phyloP scores from a whole-genome alignment of 2,888 invertebrate species.

The Habrosyne pyritoides region DNA sequence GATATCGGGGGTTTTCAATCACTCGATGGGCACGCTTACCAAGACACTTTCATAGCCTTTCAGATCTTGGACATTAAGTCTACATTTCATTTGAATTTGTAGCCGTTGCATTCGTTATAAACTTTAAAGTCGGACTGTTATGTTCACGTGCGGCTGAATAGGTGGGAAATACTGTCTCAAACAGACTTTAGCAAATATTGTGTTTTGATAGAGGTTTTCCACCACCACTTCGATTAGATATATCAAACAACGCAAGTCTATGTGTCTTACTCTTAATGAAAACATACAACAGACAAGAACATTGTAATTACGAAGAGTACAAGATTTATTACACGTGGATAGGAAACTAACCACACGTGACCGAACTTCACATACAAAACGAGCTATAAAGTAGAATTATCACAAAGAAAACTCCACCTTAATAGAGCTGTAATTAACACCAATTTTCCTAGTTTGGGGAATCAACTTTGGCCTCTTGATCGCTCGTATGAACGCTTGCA shows the following conservation, averaged over 20 bases:
- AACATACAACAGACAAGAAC: constrained; percentile 81
- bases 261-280: constrained; percentile 71
- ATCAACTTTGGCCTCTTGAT: constrained; percentile 49
- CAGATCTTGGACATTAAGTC: too few species aligned
- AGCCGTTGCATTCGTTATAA: too few species aligned
- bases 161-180: too few species aligned
- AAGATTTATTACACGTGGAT: constrained; percentile 80
- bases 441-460: constrained; percentile 51
- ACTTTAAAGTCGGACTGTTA: too few species aligned
- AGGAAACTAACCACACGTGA: constrained; percentile 81
- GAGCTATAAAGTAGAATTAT: constrained; percentile 49
- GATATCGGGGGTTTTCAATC: too few species aligned
- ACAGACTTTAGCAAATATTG: too few species aligned
- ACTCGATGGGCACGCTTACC: too few species aligned
- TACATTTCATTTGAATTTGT: too few species aligned
- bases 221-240: constrained; percentile 8
- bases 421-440: constrained; percentile 62
- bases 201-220: background rate
- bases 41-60: too few species aligned
- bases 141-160: too few species aligned
- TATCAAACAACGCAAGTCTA: constrained; percentile 38
- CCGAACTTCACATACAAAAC: constrained; percentile 48
- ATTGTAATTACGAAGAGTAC: constrained; percentile 81
- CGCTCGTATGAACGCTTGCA: constrained; percentile 54
- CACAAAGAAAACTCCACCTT: constrained; percentile 62